These are phyloP conservation scores for Poeciliopsis prolifica DNA, from an alignment of 2,113 vertebrate genomes.

Conservation along the genomic window DNA sequence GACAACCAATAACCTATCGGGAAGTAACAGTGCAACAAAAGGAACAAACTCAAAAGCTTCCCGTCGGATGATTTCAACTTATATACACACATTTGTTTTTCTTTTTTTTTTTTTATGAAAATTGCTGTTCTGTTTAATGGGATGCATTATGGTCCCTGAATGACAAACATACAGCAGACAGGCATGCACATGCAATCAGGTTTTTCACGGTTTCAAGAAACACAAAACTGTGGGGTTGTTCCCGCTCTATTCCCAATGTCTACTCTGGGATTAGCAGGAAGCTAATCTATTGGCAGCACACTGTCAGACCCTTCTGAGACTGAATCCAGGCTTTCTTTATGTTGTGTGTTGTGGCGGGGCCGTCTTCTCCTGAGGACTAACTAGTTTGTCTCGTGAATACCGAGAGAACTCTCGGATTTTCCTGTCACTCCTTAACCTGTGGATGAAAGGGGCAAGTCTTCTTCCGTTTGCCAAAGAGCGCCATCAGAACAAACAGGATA, in stretches of 20 bases:
- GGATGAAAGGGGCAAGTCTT: conserved; percentile 45
- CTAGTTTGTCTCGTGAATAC: conserved; percentile 43
- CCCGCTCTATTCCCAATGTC: conserved; percentile 20
- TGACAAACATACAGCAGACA: conserved; percentile 36
- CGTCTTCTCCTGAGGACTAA: conserved; percentile 54
- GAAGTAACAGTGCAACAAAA: conserved; percentile 8
- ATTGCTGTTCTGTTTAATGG: conserved; percentile 15
- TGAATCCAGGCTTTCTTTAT: background rate
- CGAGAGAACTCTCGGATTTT: conserved; percentile 56
- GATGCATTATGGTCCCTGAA: conserved; percentile 13
- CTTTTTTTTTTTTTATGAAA: conserved; percentile 19
- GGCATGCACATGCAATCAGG: conserved; percentile 42
- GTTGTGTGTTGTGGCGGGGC: conserved; percentile 36
- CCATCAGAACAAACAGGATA: conserved; percentile 33
- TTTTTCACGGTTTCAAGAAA: conserved; percentile 21
- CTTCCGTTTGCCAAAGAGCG: conserved; percentile 13
- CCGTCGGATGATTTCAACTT: background rate
- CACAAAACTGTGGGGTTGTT: conserved; percentile 31
- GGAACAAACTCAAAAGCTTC: conserved; percentile 19
- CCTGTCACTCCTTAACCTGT: conserved; percentile 79
- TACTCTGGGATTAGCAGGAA: conserved; percentile 31
- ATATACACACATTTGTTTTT: conserved; percentile 20
- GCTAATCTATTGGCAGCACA: conserved; percentile 24
- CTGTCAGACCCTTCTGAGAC: conserved; percentile 27
- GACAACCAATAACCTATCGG: conserved; percentile 5